Percentiles rank a stretch among this genome's conserved stretches.
Evolutionary conservation across 2,888 invertebrate species (phyloP).

Genomic region (Caenorhabditis sp.): DNA sequence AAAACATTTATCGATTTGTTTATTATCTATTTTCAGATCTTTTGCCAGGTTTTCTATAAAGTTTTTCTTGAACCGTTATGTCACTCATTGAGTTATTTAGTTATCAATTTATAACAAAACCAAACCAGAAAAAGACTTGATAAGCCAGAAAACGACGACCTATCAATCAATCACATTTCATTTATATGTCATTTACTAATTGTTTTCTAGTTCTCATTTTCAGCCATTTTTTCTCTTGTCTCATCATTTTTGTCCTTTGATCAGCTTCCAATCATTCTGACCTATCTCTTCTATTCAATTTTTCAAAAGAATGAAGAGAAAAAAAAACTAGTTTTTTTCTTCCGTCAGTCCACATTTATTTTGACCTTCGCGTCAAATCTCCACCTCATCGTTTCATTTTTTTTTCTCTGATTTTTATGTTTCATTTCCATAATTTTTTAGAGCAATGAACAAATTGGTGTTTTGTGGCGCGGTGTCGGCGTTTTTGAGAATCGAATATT

Average conservation of each 20-base stretch:
- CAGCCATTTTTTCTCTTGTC: no score
- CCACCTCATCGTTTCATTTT: background rate
- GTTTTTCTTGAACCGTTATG: no score
- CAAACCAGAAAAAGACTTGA: background rate
- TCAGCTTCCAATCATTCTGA: no score
- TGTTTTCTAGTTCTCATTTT: no score
- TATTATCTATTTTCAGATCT: no score
- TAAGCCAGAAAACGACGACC: background rate
- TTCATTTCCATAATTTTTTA: background rate
- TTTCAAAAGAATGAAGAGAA: background rate
- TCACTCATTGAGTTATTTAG: background rate
- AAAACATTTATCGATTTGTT: no score
- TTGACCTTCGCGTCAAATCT: background rate
- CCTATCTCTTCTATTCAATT: background rate
- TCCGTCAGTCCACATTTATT: background rate
- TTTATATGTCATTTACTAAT: background rate
- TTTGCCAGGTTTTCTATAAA: no score
- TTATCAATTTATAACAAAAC: background rate
- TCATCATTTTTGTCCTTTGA: no score
- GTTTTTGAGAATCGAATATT: slow-evolving; percentile 46
- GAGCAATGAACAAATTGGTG: slow-evolving; percentile 29
- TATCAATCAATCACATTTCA: slow-evolving; percentile 1
- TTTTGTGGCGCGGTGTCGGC: slow-evolving; percentile 35
- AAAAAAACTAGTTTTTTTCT: background rate
- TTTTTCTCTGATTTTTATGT: background rate